A percentile compares a stretch with the other conserved stretches of the same genome.
These are phyloP conservation scores for Arctia plantaginis DNA, from an alignment of 2,888 invertebrate genomes.

Conservation along the genomic window DNA sequence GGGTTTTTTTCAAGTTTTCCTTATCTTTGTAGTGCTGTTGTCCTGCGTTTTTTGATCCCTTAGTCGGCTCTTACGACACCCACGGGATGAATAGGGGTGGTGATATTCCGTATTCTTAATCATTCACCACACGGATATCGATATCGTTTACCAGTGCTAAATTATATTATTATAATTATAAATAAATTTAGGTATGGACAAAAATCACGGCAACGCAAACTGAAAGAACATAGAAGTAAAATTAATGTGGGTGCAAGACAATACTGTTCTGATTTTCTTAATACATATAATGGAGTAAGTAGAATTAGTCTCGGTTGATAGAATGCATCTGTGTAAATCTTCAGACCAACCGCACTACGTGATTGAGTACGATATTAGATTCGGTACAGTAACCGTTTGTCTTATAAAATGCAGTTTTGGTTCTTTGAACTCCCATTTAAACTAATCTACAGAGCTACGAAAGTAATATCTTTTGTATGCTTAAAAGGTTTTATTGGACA, in stretches of 20 bases:
- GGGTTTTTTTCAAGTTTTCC: too few relatives aligned
- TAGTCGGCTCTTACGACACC: too few relatives aligned
- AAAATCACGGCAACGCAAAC: background rate
- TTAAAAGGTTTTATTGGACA: slow-evolving; percentile 27
- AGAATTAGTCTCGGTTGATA: slow-evolving; percentile 8
- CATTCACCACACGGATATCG: too few relatives aligned
- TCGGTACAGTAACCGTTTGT: slow-evolving; percentile 48
- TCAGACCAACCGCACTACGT: slow-evolving; percentile 54
- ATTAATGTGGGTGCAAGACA: background rate
- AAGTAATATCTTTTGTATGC: slow-evolving; percentile 32
- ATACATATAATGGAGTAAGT: slow-evolving; percentile 9
- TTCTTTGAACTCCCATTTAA: slow-evolving; percentile 53
- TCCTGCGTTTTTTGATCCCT: too few relatives aligned
- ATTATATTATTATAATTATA: too few relatives aligned
- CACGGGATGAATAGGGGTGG: too few relatives aligned
- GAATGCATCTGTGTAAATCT: slow-evolving; percentile 48
- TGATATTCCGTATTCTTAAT: too few relatives aligned
- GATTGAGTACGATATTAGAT: slow-evolving; percentile 54
- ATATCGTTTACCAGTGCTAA: too few relatives aligned
- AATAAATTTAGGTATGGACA: too few relatives aligned
- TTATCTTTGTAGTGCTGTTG: too few relatives aligned
- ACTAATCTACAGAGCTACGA: slow-evolving; percentile 31
- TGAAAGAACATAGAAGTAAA: background rate
- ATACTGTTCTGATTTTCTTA: background rate
- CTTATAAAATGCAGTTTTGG: slow-evolving; percentile 48